Percentiles rank a stretch among this genome's conserved stretches.
Conservation (phyloP, 1,140 invertebrate species). For the Galendromus occidentalis region DNA sequence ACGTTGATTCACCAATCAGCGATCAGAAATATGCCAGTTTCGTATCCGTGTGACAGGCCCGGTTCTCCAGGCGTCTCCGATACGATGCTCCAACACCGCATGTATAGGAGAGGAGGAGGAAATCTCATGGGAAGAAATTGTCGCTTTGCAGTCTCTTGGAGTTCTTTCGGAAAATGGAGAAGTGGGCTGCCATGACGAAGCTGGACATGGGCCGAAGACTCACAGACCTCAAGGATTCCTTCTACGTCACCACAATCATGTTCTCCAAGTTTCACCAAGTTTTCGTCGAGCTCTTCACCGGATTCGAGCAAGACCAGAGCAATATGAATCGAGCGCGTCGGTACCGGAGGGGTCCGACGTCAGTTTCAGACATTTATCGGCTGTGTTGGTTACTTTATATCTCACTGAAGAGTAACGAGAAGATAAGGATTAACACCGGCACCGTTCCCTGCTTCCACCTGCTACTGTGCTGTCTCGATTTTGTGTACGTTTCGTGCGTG, state of each 20-base stretch:
- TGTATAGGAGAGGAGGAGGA: no score
- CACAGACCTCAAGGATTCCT: conserved; percentile 66
- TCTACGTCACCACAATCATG: conserved; percentile 78
- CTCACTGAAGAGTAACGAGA: conserved; percentile 23
- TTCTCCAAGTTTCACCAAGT: conserved; percentile 83
- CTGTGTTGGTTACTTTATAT: conserved; percentile 15
- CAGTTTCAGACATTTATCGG: conserved; percentile 4
- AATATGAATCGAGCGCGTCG: neutral
- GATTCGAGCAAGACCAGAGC: conserved; percentile 28
- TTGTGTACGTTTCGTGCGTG: conserved; percentile 66
- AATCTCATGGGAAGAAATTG: no score
- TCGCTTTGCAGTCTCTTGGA: conserved; percentile 52
- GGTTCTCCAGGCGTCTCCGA: no score
- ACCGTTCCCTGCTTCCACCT: conserved; percentile 76
- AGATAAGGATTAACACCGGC: conserved; percentile 20
- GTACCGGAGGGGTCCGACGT: neutral
- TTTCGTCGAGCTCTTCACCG: conserved; percentile 58
- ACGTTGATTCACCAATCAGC: no score
- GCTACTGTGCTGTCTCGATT: conserved; percentile 68
- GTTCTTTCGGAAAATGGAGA: conserved; percentile 86
- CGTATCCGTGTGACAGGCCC: no score
- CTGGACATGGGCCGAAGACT: conserved; percentile 66
- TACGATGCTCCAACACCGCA: no score
- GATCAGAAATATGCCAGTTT: no score
- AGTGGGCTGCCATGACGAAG: conserved; percentile 85